Conservation (phyloP, 2,888 invertebrate genomes). For the Gasteruption jaculator region DNA sequence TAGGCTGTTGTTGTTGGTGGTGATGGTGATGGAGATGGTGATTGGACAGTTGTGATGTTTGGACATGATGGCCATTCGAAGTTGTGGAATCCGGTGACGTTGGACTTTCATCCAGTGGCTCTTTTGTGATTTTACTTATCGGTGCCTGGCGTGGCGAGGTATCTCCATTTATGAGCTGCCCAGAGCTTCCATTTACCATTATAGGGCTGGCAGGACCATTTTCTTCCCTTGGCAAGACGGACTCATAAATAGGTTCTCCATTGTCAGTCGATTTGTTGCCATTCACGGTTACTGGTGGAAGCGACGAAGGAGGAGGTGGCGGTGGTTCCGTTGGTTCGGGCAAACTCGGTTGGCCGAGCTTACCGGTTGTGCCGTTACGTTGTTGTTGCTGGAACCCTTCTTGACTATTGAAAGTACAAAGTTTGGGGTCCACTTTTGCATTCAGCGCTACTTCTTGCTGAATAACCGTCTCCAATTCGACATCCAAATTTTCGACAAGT, state of each 20-base stretch:
- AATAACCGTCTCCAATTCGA: conserved; percentile 67
- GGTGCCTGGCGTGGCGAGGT: conserved; percentile 38
- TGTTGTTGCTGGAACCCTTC: conserved; percentile 26
- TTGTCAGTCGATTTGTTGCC: conserved; percentile 34
- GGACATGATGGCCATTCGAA: conserved; percentile 29
- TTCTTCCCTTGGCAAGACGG: conserved; percentile 71
- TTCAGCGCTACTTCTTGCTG: conserved; percentile 58
- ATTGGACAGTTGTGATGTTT: conserved; percentile 25
- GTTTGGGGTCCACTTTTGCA: conserved; percentile 29
- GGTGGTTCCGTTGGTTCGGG: conserved; percentile 76
- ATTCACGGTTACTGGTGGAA: conserved; percentile 48
- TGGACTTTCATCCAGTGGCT: conserved; percentile 32
- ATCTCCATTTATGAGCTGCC: conserved; percentile 35
- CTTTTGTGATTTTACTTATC: conserved; percentile 37
- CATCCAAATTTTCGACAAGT: conserved; percentile 75
- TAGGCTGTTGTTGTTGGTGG: conserved; percentile 30
- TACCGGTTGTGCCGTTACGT: conserved; percentile 30
- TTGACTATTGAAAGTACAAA: conserved; percentile 31
- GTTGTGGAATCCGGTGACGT: conserved; percentile 39
- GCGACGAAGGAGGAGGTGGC: conserved; percentile 62
- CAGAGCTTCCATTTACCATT: conserved; percentile 35
- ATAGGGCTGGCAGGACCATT: conserved; percentile 38
- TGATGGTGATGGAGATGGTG: conserved; percentile 31
- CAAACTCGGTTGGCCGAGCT: conserved; percentile 60
- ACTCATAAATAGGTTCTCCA: conserved; percentile 81